Evolutionary conservation across 53 echinoderm and acorn worm genomes (phyloP).

Genomic region (Hippasteria phrygiana): DNA sequence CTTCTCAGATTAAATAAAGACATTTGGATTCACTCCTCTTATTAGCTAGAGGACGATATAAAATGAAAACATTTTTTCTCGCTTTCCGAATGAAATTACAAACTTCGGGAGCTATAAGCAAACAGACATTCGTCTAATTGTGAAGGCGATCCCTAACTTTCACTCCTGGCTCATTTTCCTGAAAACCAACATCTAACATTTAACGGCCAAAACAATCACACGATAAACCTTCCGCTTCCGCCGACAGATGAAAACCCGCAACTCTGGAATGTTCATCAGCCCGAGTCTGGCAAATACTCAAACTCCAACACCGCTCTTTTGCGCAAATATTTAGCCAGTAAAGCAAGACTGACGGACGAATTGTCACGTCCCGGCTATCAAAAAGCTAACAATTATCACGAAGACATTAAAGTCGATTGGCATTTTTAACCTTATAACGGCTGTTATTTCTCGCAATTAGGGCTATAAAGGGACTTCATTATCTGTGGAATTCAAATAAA

Average conservation of each 20-base stretch:
- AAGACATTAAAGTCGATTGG: neutral
- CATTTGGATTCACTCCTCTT: no score
- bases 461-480: conserved; percentile 42
- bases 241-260: neutral
- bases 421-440: conserved; percentile 19
- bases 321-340: conserved; percentile 57
- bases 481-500: conserved; percentile 57
- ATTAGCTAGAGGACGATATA: no score
- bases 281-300: neutral
- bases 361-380: conserved; percentile 27
- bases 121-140: no score
- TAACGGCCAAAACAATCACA: neutral
- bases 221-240: neutral
- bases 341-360: neutral
- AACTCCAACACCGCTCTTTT: neutral
- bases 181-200: conserved; percentile 2
- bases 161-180: neutral
- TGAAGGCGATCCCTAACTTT: neutral
- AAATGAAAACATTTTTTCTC: no score
- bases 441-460: conserved; percentile 43
- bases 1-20: no score
- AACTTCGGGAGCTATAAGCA: no score
- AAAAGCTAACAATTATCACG: conserved; percentile 14
- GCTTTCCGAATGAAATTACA: no score
- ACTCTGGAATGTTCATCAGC: neutral